Conservation (phyloP, 2,113 vertebrate genomes). For the Sceloporus undulatus region DNA sequence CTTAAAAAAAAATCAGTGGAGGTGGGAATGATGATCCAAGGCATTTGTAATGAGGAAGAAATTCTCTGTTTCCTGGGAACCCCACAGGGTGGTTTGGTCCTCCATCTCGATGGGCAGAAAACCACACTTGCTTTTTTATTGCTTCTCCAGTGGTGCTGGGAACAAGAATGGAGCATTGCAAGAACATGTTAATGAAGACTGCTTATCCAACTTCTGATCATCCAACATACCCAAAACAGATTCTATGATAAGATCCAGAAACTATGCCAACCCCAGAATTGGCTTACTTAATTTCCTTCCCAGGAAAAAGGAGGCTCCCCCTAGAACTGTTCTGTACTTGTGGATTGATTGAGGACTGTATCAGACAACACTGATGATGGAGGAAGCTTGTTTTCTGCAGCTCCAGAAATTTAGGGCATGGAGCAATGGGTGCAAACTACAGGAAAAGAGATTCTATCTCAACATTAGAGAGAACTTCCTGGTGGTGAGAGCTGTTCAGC, state of each 20-base stretch:
- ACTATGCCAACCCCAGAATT: background rate
- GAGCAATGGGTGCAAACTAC: no score
- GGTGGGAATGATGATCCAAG: background rate
- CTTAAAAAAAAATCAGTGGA: background rate
- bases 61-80: background rate
- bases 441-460: no score
- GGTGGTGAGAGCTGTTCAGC: no score
- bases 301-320: background rate
- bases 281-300: background rate
- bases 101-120: background rate
- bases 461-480: no score
- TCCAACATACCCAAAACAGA: background rate
- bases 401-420: no score
- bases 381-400: no score
- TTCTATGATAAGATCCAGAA: background rate
- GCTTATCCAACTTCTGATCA: background rate
- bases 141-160: background rate
- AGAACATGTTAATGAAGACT: background rate
- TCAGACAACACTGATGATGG: no score
- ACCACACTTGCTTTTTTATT: no score
- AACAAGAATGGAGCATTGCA: background rate
- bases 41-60: background rate
- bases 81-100: no score
- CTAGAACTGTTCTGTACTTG: no score
- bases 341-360: no score